Conservation (phyloP, 2,797 vertebrate species). For the Halcyon leucocephala region DNA sequence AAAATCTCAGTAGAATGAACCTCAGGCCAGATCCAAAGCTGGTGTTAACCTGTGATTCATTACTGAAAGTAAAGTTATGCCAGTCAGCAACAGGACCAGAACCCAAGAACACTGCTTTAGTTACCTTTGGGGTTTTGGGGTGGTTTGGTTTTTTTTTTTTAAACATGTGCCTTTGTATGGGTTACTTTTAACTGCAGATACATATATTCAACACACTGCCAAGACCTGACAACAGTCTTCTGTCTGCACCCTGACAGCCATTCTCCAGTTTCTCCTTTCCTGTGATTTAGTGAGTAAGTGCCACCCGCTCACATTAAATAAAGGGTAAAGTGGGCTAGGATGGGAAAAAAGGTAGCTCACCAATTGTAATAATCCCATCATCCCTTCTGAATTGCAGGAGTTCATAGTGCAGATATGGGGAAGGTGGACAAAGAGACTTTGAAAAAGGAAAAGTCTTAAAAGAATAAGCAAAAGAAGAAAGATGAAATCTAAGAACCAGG, state of each 20-base stretch:
- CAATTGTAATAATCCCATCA: not conserved
- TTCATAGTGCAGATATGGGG: not conserved
- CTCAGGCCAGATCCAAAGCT: not conserved
- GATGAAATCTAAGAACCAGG: not conserved
- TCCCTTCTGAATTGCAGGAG: not conserved
- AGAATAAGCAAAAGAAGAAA: not conserved
- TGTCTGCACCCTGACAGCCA: not conserved
- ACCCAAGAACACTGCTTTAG: not conserved
- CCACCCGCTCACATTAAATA: not conserved
- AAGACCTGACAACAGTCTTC: slow-evolving; percentile 10
- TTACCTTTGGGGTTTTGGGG: not conserved
- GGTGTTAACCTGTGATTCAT: not conserved
- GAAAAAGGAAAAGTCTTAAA: not conserved
- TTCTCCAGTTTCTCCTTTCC: not conserved
- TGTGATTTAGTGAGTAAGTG: not conserved
- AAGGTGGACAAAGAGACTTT: not conserved
- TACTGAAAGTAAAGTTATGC: not conserved
- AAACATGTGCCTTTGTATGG: not conserved
- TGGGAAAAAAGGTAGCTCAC: not conserved
- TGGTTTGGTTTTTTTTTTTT: fast-evolving
- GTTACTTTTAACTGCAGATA: not conserved
- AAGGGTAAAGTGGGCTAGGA: not conserved
- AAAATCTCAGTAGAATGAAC: not conserved
- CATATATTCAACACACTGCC: not conserved
- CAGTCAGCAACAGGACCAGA: not conserved